Percentiles rank a stretch among this genome's conserved stretches.
phyloP scores from a whole-genome alignment of 2,113 vertebrate genomes.

The Lanius collurio region DNA sequence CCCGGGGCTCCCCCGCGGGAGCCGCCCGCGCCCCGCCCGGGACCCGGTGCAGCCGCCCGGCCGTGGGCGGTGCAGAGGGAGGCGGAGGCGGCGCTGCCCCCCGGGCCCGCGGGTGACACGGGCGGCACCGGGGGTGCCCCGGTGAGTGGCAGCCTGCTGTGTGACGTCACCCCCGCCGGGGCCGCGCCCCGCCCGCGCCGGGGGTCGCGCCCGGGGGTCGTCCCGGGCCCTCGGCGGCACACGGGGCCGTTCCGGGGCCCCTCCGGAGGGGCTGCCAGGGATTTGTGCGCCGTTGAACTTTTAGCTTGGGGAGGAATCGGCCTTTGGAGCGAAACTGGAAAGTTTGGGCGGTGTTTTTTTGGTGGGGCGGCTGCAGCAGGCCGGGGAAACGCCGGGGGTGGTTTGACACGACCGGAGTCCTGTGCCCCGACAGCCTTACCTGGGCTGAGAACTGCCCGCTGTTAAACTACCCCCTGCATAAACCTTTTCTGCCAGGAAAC shows the following conservation, averaged over 20 bases:
- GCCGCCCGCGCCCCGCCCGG: not conserved
- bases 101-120: not conserved
- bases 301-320: not conserved
- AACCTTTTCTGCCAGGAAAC: not conserved
- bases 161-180: slow-evolving; percentile 2
- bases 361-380: not conserved
- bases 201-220: not conserved
- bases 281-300: not conserved
- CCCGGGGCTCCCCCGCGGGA: not conserved
- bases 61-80: not conserved
- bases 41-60: not conserved
- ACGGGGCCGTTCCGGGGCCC: not conserved
- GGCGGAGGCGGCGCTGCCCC: not conserved
- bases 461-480: accelerated
- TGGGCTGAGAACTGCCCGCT: too few species aligned
- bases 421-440: not conserved
- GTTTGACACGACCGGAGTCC: not conserved
- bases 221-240: not conserved
- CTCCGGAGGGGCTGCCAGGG: not conserved
- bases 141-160: slow-evolving; percentile 18
- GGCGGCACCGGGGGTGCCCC: not conserved
- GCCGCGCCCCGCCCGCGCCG: not conserved
- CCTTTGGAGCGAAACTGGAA: not conserved
- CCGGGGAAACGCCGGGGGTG: not conserved
- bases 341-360: not conserved